phyloP scores from a whole-genome alignment of 2,888 invertebrate genomes.

The Resseliella maxima region DNA sequence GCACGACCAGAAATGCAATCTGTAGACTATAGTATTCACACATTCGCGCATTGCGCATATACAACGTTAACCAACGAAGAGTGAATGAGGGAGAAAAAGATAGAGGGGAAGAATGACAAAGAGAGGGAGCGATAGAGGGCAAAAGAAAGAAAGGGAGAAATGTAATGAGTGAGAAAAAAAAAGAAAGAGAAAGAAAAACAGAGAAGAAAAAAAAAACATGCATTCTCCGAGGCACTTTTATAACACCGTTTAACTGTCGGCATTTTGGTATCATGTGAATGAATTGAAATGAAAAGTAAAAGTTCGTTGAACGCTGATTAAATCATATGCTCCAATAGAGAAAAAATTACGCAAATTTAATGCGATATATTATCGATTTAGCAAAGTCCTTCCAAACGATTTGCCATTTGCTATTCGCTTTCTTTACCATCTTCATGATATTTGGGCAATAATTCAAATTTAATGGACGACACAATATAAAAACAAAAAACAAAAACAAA shows the following conservation, averaged over 20 bases:
- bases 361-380: not conserved
- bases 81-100: not conserved
- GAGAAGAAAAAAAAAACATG: not conserved
- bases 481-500: no score
- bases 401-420: no score
- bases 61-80: not conserved
- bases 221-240: not conserved
- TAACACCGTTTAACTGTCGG: slow-evolving; percentile 17
- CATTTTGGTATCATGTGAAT: slow-evolving; percentile 15
- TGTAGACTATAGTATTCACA: slow-evolving; percentile 1
- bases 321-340: slow-evolving; percentile 11
- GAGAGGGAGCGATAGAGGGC: no score
- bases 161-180: not conserved
- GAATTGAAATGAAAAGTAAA: slow-evolving; percentile 45
- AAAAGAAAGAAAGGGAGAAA: no score
- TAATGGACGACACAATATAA: no score
- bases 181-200: not conserved
- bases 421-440: no score
- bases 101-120: not conserved
- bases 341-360: not conserved
- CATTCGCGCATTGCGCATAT: not conserved
- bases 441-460: not conserved
- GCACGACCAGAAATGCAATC: slow-evolving; percentile 45
- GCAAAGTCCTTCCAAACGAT: not conserved
- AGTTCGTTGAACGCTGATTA: slow-evolving; percentile 26